Percentiles rank a stretch among this genome's conserved stretches.
phyloP scores from a whole-genome alignment of 2,888 invertebrate genomes.

The Onthophagus sagittarius region DNA sequence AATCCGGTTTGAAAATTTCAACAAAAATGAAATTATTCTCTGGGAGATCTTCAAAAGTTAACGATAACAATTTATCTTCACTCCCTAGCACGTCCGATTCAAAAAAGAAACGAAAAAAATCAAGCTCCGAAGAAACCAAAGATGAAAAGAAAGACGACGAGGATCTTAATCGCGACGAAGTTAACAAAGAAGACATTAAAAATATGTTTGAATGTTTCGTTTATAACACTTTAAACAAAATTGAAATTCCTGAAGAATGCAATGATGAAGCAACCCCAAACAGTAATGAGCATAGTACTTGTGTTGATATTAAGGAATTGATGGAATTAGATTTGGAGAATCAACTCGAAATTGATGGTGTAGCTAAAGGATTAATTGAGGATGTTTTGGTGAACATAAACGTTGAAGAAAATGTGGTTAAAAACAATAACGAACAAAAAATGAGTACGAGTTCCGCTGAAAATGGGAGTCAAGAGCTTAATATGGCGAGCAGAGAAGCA shows the following conservation, averaged over 20 bases:
- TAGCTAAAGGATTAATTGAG: constrained; percentile 10
- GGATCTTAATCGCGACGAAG: background rate
- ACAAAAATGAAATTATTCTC: background rate
- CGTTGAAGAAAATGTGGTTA: constrained; percentile 15
- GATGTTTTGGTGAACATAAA: constrained; percentile 13
- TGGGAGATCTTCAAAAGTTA: constrained; percentile 13
- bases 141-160: background rate
- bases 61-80: constrained; percentile 12
- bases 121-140: constrained; percentile 32
- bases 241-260: constrained; percentile 1
- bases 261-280: background rate
- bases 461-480: constrained; percentile 28
- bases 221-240: constrained; percentile 38
- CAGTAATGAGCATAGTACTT: background rate
- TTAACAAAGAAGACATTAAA: constrained; percentile 36
- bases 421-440: background rate
- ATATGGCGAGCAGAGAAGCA: constrained; percentile 42
- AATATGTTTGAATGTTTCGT: constrained; percentile 40
- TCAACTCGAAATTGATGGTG: background rate
- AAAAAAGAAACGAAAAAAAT: constrained; percentile 32
- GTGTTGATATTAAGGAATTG: background rate
- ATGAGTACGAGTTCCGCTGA: constrained; percentile 10
- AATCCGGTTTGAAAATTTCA: background rate
- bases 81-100: constrained; percentile 33
- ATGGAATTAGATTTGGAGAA: background rate